Conservation (phyloP, 2,113 vertebrate species). For the Scomber japonicus region DNA sequence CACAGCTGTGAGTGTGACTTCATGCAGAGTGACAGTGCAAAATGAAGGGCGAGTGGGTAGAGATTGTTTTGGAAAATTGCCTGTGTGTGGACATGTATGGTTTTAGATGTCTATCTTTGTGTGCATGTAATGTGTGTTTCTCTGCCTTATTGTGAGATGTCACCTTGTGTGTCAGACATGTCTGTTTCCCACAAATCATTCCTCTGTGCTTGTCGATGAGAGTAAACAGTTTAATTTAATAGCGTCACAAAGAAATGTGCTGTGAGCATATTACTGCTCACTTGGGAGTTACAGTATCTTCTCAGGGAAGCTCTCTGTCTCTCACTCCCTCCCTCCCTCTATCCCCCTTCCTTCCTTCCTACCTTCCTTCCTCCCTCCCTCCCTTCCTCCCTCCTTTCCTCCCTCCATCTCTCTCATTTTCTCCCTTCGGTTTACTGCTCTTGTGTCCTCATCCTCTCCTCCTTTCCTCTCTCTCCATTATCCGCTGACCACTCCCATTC, state of each 20-base stretch:
- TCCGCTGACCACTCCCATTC: slow-evolving; percentile 64
- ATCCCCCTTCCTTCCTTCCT: neutral
- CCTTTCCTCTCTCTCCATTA: slow-evolving; percentile 38
- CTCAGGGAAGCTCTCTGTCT: slow-evolving; percentile 3
- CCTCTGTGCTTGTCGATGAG: slow-evolving; percentile 24
- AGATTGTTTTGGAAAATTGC: slow-evolving; percentile 13
- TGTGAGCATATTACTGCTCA: slow-evolving; percentile 56
- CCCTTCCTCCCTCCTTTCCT: slow-evolving; percentile 25
- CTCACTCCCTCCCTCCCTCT: slow-evolving; percentile 1
- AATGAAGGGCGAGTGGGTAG: slow-evolving; percentile 38
- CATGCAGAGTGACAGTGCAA: slow-evolving; percentile 51
- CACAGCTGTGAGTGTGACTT: slow-evolving; percentile 55
- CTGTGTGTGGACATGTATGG: neutral
- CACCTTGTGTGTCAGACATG: neutral
- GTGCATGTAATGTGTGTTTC: neutral
- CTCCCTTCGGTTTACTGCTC: slow-evolving; percentile 21
- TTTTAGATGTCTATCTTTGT: neutral
- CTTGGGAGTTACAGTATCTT: slow-evolving; percentile 36
- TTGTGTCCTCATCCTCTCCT: slow-evolving; percentile 20
- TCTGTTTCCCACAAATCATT: slow-evolving; percentile 51
- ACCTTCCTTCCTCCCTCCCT: too few species aligned
- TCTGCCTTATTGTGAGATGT: neutral
- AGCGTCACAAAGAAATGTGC: slow-evolving; percentile 36
- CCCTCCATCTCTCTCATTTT: slow-evolving; percentile 1
- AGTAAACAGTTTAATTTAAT: slow-evolving; percentile 67